Evolutionary conservation across 2,888 invertebrate species (phyloP).

Genomic region (Lepidochrysops patricia): DNA sequence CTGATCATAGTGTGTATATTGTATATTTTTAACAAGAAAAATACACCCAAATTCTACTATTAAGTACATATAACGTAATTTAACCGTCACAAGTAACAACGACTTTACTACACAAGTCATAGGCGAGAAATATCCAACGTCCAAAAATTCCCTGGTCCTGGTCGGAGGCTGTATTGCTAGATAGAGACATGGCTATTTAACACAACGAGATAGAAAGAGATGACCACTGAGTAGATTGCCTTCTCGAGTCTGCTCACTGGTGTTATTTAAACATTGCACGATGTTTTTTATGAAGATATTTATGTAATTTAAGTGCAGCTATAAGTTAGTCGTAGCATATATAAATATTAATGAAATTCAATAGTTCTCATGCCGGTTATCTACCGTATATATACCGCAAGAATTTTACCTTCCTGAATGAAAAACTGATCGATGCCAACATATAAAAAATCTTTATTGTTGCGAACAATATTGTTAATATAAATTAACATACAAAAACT

Average conservation of each 20-base stretch:
- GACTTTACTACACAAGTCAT: background rate
- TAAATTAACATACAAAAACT: too few relatives aligned
- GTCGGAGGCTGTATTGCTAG: slow-evolving; percentile 41
- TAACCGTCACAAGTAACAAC: too few relatives aligned
- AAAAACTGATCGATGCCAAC: background rate
- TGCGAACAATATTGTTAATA: too few relatives aligned
- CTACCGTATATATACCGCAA: background rate
- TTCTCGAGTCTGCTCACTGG: slow-evolving; percentile 42
- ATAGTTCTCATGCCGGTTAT: background rate
- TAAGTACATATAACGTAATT: background rate
- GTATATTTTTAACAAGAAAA: too few relatives aligned
- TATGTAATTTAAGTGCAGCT: slow-evolving; percentile 25
- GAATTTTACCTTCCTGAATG: background rate
- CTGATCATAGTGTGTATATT: too few relatives aligned
- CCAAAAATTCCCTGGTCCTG: slow-evolving; percentile 8
- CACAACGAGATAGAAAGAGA: slow-evolving; percentile 30
- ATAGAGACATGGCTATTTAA: slow-evolving; percentile 28
- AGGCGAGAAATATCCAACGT: slow-evolving; percentile 6
- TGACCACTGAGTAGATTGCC: slow-evolving; percentile 46
- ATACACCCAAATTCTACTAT: too few relatives aligned
- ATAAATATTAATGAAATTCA: background rate
- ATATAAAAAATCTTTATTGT: background rate
- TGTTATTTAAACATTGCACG: slow-evolving; percentile 39
- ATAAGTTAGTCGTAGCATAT: background rate
- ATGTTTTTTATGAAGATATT: slow-evolving; percentile 30